Evolutionary conservation across 2,113 vertebrate genomes (phyloP), one percentile per base, ranked within the genome.

Genomic region (Caranx ignobilis): DNA sequence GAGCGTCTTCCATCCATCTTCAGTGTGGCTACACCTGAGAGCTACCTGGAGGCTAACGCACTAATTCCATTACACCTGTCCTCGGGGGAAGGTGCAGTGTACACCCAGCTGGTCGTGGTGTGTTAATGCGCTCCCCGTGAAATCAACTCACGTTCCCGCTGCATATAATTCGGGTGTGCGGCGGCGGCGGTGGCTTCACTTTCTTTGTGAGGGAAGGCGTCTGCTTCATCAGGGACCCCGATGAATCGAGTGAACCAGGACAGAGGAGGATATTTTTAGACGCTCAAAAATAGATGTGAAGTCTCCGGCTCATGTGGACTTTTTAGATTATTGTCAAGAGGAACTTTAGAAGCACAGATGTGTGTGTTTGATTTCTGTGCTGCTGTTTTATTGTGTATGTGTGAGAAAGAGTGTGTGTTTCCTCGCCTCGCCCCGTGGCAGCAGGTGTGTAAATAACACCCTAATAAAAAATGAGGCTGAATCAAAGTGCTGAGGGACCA

Each of bases 361-460:
- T 88, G 75, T 79, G 56, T 67, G 79, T 77, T 74, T 77, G 73
- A 65, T 39, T 70, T 21, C 35, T 10, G 34, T 54, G 32, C 54
- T 76, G 11, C 57, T 82, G 70, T 79, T 64, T 84, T 83, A 68
- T 21, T 62, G 15, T 21, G 66, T 50, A 37, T 70, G 52, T 61
- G 83, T 54, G 52, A 68, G 32, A 47, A 57, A 54, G 85, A 26
- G 32, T 65, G 34, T 11, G 65, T 37, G 81, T 43, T 79, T 79
- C 57, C 11, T 68, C 35, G 57, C 45, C 50, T 37, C 39, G 79
- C 75, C 74, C 64, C 0, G 34, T 82, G 91, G 92, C 79, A 91
- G 89, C 91, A 92, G 89, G 92, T 94, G 93, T 90, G 90, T 88
- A 91, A 94, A 93, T 92, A 91, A 86, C 65, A 87, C 56, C 70